Evolutionary conservation across 1,140 invertebrate species (phyloP), one percentile per base, ranked within the genome.

Genomic region (Drosophila dunni): DNA sequence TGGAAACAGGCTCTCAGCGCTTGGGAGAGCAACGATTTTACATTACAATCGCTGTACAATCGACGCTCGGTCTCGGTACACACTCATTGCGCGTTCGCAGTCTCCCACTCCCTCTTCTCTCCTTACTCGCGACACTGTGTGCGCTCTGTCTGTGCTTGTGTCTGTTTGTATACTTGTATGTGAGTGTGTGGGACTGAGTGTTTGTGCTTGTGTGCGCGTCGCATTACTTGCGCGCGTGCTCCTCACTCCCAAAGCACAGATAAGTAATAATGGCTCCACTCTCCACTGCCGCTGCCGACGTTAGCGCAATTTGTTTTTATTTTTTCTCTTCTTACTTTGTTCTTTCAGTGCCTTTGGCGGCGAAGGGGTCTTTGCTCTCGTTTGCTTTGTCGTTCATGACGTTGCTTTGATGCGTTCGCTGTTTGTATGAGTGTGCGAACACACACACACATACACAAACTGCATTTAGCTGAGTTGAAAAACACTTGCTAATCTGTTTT

Each of bases 1-100:
- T 78, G 85, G 69, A 74, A 91, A 81, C 91, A 92, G 91, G 91
- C 75, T 88, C 77, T 4, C 91, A 92, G 91, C 69, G 61, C 48
- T 6, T 54, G 53, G 65, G 36, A 90, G 78, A 48, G 67, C 71
- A 56, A 71, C 75, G 80, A 90, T 86, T 91, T 91, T 90, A 91
- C 90, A 91, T 89, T 89, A 89, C 78, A 77, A 70, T 79, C 75
- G 71, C 62, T 78, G 75, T 74, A 68, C 73, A 69, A 67, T 72
- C 70, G 70, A 72, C 63, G 48, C 60, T 67, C 67, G 68, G 75
- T 76, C 79, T 86, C 79, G 65, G 81, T 86, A 86, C 83, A 88
- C 76, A 58, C 84, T 88, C 84, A 88, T 88, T 88, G 84, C 83
- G 83, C 84, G 82, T 51, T 78, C 62, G 72, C 48, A 66, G 50